Base-by-base conservation (phyloP, 2,113 vertebrate species). In the Felis chaus region DNA sequence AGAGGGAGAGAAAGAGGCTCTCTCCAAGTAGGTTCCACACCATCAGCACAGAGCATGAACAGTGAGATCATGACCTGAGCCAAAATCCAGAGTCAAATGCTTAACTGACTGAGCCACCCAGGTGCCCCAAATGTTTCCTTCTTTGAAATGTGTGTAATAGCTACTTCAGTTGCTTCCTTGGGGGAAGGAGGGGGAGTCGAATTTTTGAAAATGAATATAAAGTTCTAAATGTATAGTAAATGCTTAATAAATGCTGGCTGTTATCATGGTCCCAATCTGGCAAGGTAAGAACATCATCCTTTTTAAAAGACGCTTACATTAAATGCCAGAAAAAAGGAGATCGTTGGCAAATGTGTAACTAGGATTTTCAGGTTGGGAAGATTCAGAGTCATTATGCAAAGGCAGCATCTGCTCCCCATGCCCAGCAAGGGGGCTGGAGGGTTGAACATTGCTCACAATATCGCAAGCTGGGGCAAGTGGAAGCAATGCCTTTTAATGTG, bases 121-220 rank as follows among this genome's bases (percentile, higher is more conserved):
- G 21, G 57, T 23, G 57, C 57, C 18, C 57, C 57, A n/a, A 53
- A 23, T 82, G 73, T 85, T 15, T 2, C 19, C 14, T 33, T 27
- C 0, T 48, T 31, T 93, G 39, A 96, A 78, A 53, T 8, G 11
- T 84, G 4, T n/a, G 50, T 84, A 76, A 53, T 90, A 89, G 21
- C 3, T n/a, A 18, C 25, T 61, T 83, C 25, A 50, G 11, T 19
- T 65, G 73, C 27, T 57, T 88, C 65, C 36, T 33, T 23, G n/a
- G 5, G 8, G 33, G 9, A 29, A 27, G 33, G 3, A 81, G 15
- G 27, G 29, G 8, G 13, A 16, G 15, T 88, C 14, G 55, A 18
- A n/a, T n/a, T 27, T 88, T 68, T 81, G 1, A 19, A 80, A 89
- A 84, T 63, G 41, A 95, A 63, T 78, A 89, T 45, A 53, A 96